Percentiles rank a stretch among this genome's conserved stretches.
These are phyloP conservation scores for Petrosia ficiformis DNA, from an alignment of 37 sponge, comb jelly and placozoan genomes.

Conservation along the genomic window DNA sequence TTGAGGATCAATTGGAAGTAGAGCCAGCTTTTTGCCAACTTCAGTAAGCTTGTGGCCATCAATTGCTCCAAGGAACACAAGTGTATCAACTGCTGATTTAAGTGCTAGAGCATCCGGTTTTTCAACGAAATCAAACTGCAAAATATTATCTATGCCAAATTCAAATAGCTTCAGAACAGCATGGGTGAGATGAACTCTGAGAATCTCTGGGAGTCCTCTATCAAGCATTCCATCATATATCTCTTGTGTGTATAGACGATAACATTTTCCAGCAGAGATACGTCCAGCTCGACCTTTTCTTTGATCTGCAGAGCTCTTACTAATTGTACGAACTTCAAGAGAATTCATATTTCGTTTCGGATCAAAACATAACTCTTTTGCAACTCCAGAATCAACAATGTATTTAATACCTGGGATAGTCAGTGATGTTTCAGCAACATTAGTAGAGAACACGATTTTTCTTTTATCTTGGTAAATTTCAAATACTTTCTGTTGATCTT, in stretches of 20 bases:
- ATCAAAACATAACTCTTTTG: conserved; percentile 66
- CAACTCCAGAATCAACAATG: conserved; percentile 78
- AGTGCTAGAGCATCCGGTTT: conserved; percentile 49
- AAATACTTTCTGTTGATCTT: conserved; percentile 82
- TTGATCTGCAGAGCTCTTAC: conserved; percentile 78
- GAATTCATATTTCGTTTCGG: conserved; percentile 66
- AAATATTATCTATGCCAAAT: conserved; percentile 57
- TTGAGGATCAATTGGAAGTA: conserved; percentile 59
- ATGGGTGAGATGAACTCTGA: conserved; percentile 49
- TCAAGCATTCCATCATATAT: conserved; percentile 42
- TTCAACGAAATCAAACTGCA: conserved; percentile 69
- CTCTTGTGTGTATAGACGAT: conserved; percentile 59
- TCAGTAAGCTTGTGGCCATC: conserved; percentile 33
- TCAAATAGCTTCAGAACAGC: conserved; percentile 64
- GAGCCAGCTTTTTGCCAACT: conserved; percentile 53
- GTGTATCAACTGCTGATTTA: conserved; percentile 48
- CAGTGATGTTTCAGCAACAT: conserved; percentile 90
- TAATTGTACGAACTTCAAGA: conserved; percentile 48
- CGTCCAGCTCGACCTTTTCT: conserved; percentile 80
- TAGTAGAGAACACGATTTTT: conserved; percentile 82
- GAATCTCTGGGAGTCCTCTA: conserved; percentile 55
- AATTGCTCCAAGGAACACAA: conserved; percentile 63
- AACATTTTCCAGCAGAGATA: conserved; percentile 66
- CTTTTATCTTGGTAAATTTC: conserved; percentile 30
- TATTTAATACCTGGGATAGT: conserved; percentile 87